These are phyloP conservation scores for Notolabrus celidotus DNA, from an alignment of 2,797 vertebrate species.

Conservation along the genomic window DNA sequence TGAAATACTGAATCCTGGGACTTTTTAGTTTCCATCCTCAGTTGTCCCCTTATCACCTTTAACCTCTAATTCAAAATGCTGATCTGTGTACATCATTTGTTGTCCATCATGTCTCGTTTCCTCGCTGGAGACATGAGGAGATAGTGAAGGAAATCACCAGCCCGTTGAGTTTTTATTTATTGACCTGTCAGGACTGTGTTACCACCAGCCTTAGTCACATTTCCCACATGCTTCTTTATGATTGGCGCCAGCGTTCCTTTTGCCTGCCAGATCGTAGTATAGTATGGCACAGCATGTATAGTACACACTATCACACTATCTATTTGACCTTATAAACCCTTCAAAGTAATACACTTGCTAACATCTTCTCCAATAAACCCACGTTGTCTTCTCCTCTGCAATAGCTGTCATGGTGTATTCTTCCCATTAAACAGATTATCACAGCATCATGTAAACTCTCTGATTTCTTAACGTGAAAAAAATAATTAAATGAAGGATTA, in stretches of 20 bases:
- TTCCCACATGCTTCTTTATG: conserved; percentile 44
- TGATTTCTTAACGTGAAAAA: not conserved
- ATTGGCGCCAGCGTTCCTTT: conserved; percentile 21
- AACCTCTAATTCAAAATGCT: too few species aligned
- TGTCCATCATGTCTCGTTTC: conserved; percentile 4
- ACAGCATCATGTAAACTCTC: not conserved
- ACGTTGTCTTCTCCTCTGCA: not conserved
- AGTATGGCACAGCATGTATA: not conserved
- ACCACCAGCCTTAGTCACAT: conserved; percentile 31
- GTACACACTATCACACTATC: not conserved
- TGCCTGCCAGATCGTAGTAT: not conserved
- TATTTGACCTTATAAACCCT: conserved; percentile 3
- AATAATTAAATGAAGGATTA: not conserved
- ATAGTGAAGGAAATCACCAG: conserved; percentile 41
- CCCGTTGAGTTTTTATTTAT: conserved; percentile 59
- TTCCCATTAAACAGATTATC: not conserved
- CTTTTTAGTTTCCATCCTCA: not conserved
- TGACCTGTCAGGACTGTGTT: conserved; percentile 56
- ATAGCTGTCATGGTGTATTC: not conserved
- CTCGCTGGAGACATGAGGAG: conserved; percentile 2
- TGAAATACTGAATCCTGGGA: not conserved
- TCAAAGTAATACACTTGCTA: conserved; percentile 7
- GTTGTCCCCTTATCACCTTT: not conserved
- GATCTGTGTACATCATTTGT: too few species aligned
- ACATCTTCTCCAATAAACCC: conserved; percentile 1